phyloP scores from a whole-genome alignment of 1,140 invertebrate species.

The Drosophila sechellia region DNA sequence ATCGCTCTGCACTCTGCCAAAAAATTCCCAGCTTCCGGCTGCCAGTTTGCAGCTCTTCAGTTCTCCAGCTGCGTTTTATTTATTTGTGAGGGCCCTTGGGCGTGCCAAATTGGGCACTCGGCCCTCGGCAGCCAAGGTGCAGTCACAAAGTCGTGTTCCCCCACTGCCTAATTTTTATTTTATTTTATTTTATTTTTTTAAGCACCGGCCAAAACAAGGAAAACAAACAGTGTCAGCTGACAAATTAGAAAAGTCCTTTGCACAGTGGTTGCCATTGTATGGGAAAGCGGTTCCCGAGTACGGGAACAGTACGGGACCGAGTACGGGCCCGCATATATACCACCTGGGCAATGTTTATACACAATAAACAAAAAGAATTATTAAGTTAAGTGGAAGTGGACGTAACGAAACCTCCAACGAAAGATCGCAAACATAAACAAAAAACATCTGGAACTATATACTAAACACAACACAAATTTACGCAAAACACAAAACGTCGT shows the following conservation, averaged over 20 bases:
- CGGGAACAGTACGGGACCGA: no score
- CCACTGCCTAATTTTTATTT: conserved; percentile 11
- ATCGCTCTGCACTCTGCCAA: conserved; percentile 69
- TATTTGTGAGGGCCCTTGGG: conserved; percentile 59
- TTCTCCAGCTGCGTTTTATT: conserved; percentile 33
- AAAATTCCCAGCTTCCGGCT: conserved; percentile 37
- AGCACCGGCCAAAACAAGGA: conserved; percentile 23
- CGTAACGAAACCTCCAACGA: no score
- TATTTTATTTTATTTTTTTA: conserved; percentile 22
- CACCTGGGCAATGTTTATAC: no score
- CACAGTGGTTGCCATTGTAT: no score
- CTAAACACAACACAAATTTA: no score
- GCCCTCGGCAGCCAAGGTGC: conserved; percentile 44
- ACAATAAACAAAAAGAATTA: no score
- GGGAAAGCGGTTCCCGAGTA: no score
- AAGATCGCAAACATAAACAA: no score
- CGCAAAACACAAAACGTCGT: no score
- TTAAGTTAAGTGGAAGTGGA: no score
- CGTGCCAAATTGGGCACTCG: conserved; percentile 63
- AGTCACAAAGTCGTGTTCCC: conserved; percentile 33
- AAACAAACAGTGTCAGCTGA: conserved; percentile 33
- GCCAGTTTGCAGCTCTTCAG: conserved; percentile 5
- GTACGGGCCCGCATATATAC: no score
- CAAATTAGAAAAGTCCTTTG: conserved; percentile 48
- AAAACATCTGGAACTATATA: no score